Conservation (phyloP, 2,888 invertebrate genomes). For the Chymomyza amoena region DNA sequence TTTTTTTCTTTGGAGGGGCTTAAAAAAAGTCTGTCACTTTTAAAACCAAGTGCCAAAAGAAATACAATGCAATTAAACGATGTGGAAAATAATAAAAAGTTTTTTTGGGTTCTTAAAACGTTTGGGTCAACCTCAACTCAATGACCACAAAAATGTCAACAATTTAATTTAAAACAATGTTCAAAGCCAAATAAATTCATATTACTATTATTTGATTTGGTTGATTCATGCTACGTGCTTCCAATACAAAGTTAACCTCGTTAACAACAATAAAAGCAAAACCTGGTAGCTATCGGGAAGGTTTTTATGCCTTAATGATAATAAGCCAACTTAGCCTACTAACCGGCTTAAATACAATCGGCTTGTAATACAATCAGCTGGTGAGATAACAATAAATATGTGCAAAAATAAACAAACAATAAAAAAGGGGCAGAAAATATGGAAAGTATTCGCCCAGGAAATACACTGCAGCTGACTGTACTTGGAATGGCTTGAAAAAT, state of each 20-base stretch:
- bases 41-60: background rate
- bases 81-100: background rate
- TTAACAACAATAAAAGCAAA: background rate
- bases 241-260: background rate
- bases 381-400: background rate
- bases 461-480: background rate
- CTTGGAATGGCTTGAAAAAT: too few relatives aligned
- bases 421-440: background rate
- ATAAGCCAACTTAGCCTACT: slow-evolving; percentile 20
- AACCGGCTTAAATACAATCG: slow-evolving; percentile 21
- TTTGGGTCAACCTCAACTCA: background rate
- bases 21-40: background rate
- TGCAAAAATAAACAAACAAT: background rate
- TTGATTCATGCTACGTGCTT: background rate
- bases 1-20: background rate
- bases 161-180: background rate
- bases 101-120: background rate
- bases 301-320: background rate
- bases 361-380: background rate
- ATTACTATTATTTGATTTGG: background rate
- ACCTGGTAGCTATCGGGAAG: background rate
- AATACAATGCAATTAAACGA: background rate
- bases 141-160: background rate
- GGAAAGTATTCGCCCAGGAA: background rate
- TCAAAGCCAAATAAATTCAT: background rate